Percentiles rank a stretch among this genome's conserved stretches.
phyloP scores from a whole-genome alignment of 1,140 invertebrate species.

The Drosophila rufa region DNA sequence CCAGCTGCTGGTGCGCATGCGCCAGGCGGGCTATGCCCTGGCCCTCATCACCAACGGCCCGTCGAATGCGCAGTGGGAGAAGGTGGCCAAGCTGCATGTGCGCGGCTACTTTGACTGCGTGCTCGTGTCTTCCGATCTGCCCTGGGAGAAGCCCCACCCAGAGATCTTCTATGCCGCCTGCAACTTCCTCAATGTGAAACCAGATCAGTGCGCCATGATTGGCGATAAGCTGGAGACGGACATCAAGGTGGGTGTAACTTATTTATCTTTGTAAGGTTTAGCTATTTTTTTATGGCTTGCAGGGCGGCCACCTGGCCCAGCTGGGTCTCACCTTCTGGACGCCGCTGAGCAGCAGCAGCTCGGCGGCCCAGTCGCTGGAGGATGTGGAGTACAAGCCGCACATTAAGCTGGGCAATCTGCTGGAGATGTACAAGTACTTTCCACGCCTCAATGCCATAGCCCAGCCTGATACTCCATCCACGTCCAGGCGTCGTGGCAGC shows the following conservation, averaged over 20 bases:
- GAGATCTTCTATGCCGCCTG: conserved; percentile 92
- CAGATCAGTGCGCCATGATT: conserved; percentile 92
- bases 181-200: conserved; percentile 89
- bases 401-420: conserved; percentile 67
- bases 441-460: conserved; percentile 57
- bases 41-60: conserved; percentile 94
- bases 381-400: conserved; percentile 74
- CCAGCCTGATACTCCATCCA: conserved; percentile 1
- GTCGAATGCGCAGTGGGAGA: conserved; percentile 94
- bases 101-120: conserved; percentile 91
- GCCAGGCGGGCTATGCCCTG: conserved; percentile 89
- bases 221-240: conserved; percentile 94
- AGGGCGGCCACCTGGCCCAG: conserved; percentile 91
- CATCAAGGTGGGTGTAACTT: conserved; percentile 86
- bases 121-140: conserved; percentile 92
- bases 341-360: conserved; percentile 85
- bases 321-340: conserved; percentile 92
- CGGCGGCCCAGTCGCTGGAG: conserved; percentile 56
- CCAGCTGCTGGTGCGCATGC: conserved; percentile 87
- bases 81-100: conserved; percentile 89
- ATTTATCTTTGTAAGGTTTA: too few species aligned
- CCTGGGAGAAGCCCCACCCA: conserved; percentile 93
- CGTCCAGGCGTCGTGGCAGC: conserved; percentile 62
- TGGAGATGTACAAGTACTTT: conserved; percentile 81
- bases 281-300: not conserved